Evolutionary conservation across 2,888 invertebrate genomes (phyloP), one percentile per base, ranked within the genome.

Genomic region (Octodonta nipae): DNA sequence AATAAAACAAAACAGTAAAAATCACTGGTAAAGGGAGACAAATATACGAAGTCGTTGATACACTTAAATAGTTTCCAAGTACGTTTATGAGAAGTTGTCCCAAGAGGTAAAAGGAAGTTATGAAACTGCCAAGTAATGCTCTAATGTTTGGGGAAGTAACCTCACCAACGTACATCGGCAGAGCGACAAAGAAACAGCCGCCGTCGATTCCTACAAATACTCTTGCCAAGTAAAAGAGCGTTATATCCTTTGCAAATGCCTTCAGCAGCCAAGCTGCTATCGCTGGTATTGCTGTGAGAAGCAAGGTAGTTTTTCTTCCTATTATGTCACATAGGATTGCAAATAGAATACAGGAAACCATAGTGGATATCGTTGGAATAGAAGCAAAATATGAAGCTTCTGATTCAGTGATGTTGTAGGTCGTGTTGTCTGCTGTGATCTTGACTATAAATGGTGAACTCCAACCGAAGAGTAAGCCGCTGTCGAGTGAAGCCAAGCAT

Each of bases 1-100:
- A 70, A 26, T 55, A 13, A 53, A 76, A 70, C 11, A 66, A 58
- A 11, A 70, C 30, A 15, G 74, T 54, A 47, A 73, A 70, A 16
- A 70, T 45, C 24, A 73, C 55, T 5, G 75, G 71, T 34, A 75
- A 60, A 38, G 67, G 53, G 44, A 71, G 58, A 51, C 72, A 73
- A 53, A 72, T 64, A 30, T 60, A 60, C 33, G 70, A 71, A 41
- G 71, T 59, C 14, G 55, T 57, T 39, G 53, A 51, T 56, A 73
- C 66, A 37, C 63, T 56, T 13, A 68, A 67, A 51, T 11, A 10
- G 10, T 13, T 36, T 4, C 73, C 73, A 42, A 73, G 64, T 51
- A 68, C 63, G 58, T 69, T 56, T 15, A 52, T 48, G 7, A 47
- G 15, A 26, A 53, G 46, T 26, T 51, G 44, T 15, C 55, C 55